Conservation (phyloP, 2,888 invertebrate species). For the Calliphora vomitoria region DNA sequence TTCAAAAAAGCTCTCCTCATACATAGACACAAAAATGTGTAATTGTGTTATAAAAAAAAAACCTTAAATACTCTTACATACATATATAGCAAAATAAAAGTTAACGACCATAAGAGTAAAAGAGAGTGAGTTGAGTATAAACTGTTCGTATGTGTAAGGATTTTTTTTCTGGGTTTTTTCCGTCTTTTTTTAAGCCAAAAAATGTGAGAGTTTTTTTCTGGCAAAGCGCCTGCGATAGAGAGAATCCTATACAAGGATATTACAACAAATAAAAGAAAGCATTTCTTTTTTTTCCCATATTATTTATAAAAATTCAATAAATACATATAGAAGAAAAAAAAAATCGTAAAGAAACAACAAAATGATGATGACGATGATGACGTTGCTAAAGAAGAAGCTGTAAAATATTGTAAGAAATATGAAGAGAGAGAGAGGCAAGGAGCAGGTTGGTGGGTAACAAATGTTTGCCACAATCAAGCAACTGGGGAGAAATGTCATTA, state of each 20-base stretch:
- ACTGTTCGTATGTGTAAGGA: constrained; percentile 50
- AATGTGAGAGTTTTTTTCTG: constrained; percentile 69
- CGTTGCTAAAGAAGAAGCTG: constrained; percentile 57
- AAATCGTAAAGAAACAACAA: constrained; percentile 13
- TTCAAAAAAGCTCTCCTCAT: constrained; percentile 18
- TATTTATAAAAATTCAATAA: constrained; percentile 75
- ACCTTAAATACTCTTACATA: constrained; percentile 52
- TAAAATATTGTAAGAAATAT: constrained; percentile 36
- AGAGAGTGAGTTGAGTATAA: constrained; percentile 68
- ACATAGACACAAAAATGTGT: constrained; percentile 42
- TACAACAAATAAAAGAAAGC: constrained; percentile 65
- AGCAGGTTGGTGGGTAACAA: constrained; percentile 16
- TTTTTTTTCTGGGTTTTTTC: constrained; percentile 8
- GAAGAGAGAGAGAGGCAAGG: neutral
- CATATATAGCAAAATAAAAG: constrained; percentile 52
- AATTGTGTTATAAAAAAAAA: constrained; percentile 39
- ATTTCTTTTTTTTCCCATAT: constrained; percentile 67
- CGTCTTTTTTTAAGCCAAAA: constrained; percentile 58
- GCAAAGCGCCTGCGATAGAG: constrained; percentile 73
- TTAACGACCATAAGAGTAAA: constrained; percentile 74
- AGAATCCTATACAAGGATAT: constrained; percentile 74
- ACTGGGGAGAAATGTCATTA: constrained; percentile 69
- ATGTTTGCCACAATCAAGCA: neutral
- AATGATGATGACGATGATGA: neutral
- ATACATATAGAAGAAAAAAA: constrained; percentile 70